These are phyloP conservation scores for Glaucopsyche alexis DNA, from an alignment of 2,888 invertebrate species.

Conservation along the genomic window DNA sequence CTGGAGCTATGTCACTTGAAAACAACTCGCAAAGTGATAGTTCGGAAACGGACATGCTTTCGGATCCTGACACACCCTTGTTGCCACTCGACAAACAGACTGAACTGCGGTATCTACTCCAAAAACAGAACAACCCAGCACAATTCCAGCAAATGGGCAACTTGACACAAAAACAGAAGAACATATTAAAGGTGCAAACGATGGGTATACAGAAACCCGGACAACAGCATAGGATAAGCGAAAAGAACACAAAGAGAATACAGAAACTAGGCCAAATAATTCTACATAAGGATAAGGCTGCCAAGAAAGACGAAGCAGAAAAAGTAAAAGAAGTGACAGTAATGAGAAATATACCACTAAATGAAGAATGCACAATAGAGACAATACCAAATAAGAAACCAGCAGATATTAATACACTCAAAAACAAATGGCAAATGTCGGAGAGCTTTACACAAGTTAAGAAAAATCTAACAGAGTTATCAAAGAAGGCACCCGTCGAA, in stretches of 20 bases:
- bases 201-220: conserved; percentile 63
- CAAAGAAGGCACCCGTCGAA: conserved; percentile 62
- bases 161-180: conserved; percentile 63
- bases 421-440: conserved; percentile 76
- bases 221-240: conserved; percentile 61
- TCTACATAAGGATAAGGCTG: conserved; percentile 56
- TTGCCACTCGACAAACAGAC: conserved; percentile 70
- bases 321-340: conserved; percentile 52
- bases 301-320: conserved; percentile 52
- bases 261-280: conserved; percentile 71
- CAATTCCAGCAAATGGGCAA: conserved; percentile 66
- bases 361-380: conserved; percentile 81
- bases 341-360: conserved; percentile 71
- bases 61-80: conserved; percentile 58
- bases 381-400: conserved; percentile 73
- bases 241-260: conserved; percentile 69
- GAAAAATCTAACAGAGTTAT: conserved; percentile 71
- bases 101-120: conserved; percentile 68
- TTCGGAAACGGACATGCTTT: conserved; percentile 55
- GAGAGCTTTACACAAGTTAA: conserved; percentile 76
- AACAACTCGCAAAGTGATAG: conserved; percentile 54
- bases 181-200: conserved; percentile 62
- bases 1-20: conserved; percentile 56
- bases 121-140: conserved; percentile 74
- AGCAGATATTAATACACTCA: conserved; percentile 70